These are phyloP conservation scores for Copsychus sechellarum DNA, from an alignment of 2,113 vertebrate species.

Conservation along the genomic window DNA sequence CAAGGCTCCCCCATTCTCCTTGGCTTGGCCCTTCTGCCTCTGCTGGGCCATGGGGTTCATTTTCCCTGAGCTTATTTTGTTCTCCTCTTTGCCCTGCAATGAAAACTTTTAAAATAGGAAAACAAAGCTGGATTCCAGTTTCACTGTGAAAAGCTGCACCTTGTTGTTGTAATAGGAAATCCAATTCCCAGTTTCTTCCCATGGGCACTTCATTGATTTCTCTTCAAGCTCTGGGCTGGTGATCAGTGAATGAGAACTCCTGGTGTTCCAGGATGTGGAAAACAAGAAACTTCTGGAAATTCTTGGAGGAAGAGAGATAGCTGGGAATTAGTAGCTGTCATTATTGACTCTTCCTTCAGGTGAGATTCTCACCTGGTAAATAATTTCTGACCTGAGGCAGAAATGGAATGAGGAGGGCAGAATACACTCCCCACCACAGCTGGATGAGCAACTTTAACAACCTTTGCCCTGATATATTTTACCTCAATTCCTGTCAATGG, in stretches of 20 bases:
- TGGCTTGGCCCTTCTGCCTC: rapidly evolving
- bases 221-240: background rate
- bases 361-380: background rate
- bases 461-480: background rate
- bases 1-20: background rate
- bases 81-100: background rate
- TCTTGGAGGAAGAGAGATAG: background rate
- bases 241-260: background rate
- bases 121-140: background rate
- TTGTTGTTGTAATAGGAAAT: background rate
- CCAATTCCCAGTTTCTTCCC: background rate
- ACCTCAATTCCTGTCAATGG: background rate
- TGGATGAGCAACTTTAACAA: background rate
- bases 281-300: rapidly evolving
- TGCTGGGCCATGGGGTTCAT: rapidly evolving
- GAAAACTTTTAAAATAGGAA: background rate
- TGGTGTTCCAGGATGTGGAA: background rate
- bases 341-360: background rate
- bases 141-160: background rate
- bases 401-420: background rate
- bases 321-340: background rate
- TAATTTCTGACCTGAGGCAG: background rate
- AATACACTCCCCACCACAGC: background rate
- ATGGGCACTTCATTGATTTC: background rate
- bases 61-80: background rate